phyloP scores from a whole-genome alignment of 2,113 vertebrate species.

The Apodemus sylvaticus region DNA sequence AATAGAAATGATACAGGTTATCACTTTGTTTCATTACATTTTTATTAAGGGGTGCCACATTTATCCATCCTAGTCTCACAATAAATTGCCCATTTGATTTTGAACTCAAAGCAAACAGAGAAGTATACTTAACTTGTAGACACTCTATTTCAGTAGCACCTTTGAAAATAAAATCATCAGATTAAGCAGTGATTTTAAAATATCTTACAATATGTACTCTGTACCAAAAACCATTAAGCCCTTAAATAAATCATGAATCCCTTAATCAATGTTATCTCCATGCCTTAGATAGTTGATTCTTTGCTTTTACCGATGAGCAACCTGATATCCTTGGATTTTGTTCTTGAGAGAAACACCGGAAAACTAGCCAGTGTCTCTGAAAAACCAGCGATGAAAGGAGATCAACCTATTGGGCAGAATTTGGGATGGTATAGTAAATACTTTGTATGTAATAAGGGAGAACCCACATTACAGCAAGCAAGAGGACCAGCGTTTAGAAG shows the following conservation, averaged over 20 bases:
- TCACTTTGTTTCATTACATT: neutral
- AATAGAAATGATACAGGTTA: constrained; percentile 36
- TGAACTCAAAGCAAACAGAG: neutral
- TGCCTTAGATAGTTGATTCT: neutral
- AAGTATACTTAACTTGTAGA: neutral
- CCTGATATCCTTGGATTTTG: neutral
- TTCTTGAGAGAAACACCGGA: neutral
- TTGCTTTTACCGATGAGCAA: neutral
- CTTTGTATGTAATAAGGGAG: neutral
- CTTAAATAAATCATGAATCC: neutral
- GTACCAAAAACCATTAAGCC: neutral
- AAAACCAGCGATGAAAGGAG: neutral
- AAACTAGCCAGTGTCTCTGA: neutral
- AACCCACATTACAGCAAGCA: neutral
- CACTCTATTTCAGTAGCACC: neutral
- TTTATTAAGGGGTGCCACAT: neutral
- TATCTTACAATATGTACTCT: neutral
- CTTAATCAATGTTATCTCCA: neutral
- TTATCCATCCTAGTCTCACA: neutral
- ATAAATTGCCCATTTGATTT: neutral
- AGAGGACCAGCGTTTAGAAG: neutral
- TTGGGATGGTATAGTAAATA: neutral
- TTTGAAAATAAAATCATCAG: constrained; percentile 3
- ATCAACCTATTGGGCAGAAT: neutral
- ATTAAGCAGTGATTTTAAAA: neutral